Conservation (phyloP, 2,113 vertebrate genomes). For the Solenodon paradoxus region DNA sequence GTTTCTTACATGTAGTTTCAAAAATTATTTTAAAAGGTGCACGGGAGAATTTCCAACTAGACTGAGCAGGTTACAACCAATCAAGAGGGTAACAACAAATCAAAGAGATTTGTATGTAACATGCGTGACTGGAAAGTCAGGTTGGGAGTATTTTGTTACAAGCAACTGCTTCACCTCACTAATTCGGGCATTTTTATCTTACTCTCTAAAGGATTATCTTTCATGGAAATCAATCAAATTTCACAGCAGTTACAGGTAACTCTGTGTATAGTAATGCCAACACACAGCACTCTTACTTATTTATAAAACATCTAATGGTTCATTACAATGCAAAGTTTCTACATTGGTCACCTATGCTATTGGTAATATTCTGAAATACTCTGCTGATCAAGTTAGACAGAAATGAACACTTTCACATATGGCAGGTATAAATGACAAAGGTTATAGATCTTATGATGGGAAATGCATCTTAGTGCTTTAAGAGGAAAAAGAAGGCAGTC, state of each 20-base stretch:
- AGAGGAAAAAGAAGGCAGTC: not conserved
- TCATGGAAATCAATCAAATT: slow-evolving; percentile 34
- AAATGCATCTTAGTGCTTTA: not conserved
- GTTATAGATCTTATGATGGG: not conserved
- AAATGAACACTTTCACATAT: not conserved
- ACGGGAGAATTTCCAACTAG: not conserved
- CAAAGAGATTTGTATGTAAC: not conserved
- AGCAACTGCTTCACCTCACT: not conserved
- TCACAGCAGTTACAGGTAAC: slow-evolving; percentile 30
- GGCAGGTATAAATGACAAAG: not conserved
- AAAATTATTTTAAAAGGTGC: not conserved
- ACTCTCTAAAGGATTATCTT: slow-evolving; percentile 9
- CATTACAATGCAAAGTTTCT: not conserved
- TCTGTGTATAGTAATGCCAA: slow-evolving; percentile 8
- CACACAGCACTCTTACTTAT: not conserved
- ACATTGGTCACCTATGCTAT: not conserved
- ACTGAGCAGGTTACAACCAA: not conserved
- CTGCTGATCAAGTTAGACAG: not conserved
- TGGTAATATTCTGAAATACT: not conserved
- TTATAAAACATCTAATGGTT: not conserved
- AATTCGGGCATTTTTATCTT: slow-evolving; percentile 45
- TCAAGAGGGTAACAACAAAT: not conserved
- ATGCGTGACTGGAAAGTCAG: not conserved
- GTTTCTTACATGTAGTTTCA: not conserved
- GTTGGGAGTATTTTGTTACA: not conserved